These are phyloP conservation scores for Sarcophaga caerulescens DNA, from an alignment of 2,888 invertebrate species.

Conservation along the genomic window DNA sequence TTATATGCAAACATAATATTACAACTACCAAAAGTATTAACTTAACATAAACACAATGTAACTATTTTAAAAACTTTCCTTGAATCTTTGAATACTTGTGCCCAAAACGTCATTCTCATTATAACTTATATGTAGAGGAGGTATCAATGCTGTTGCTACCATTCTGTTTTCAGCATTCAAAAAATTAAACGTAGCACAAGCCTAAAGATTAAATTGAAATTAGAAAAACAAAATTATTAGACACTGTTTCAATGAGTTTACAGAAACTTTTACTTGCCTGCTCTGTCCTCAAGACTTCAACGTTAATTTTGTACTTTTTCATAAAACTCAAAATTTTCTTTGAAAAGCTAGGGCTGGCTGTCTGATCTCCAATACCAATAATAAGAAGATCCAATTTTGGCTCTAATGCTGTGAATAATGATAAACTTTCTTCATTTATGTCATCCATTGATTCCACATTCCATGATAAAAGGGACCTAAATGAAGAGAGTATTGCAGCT, in stretches of 20 bases:
- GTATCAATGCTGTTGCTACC: conserved; percentile 87
- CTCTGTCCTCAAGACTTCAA: conserved; percentile 91
- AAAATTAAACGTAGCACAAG: conserved; percentile 95
- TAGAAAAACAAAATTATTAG: conserved; percentile 3
- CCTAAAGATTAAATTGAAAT: conserved; percentile 78
- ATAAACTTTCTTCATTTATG: conserved; percentile 88
- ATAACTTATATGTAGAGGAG: conserved; percentile 83
- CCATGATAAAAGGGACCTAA: conserved; percentile 91
- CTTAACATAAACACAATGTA: not conserved
- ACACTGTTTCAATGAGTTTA: not conserved
- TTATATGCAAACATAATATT: not conserved
- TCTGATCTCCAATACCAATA: conserved; percentile 86
- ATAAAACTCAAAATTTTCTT: conserved; percentile 81
- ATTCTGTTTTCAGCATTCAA: conserved; percentile 89
- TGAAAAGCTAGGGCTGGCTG: conserved; percentile 80
- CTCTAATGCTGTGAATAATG: conserved; percentile 89
- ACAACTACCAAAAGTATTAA: conserved; percentile 1
- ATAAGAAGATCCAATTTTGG: conserved; percentile 92
- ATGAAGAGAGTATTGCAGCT: not conserved
- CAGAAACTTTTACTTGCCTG: conserved; percentile 79
- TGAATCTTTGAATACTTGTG: conserved; percentile 82
- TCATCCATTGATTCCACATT: conserved; percentile 85
- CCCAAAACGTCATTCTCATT: conserved; percentile 84
- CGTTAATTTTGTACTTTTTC: conserved; percentile 84
- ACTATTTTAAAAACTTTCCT: conserved; percentile 25